A percentile compares a stretch with the other conserved stretches of the same genome.
Conservation (phyloP, 2,888 invertebrate genomes). For the Sinhomidia bicolor region DNA sequence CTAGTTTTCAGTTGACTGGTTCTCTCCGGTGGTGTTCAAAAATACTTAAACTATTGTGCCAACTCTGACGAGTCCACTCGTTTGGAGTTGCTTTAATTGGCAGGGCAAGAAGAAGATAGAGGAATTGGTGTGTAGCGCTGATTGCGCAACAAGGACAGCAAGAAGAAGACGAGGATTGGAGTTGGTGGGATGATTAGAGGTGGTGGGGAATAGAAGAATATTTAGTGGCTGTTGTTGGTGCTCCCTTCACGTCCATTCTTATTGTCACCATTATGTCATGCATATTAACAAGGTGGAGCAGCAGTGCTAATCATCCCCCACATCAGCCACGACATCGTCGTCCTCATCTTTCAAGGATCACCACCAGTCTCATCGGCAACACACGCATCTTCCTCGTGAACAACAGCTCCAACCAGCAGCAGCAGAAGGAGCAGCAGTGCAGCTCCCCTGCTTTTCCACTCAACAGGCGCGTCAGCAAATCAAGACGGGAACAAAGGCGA, state of each 20-base stretch:
- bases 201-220: not conserved
- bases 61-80: no score
- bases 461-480: not conserved
- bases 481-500: not conserved
- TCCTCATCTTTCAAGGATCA: constrained; percentile 3
- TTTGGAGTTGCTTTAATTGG: no score
- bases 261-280: constrained; percentile 45
- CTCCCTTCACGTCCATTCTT: not conserved
- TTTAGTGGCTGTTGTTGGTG: not conserved
- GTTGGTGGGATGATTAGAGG: not conserved
- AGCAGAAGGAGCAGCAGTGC: not conserved
- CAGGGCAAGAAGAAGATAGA: no score
- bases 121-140: no score
- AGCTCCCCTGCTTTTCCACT: not conserved
- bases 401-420: not conserved
- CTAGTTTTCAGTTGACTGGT: no score
- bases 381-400: not conserved
- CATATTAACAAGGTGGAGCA: constrained; percentile 49
- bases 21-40: no score
- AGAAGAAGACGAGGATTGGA: no score
- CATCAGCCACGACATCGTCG: not conserved
- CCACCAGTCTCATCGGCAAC: not conserved
- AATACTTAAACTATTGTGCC: no score
- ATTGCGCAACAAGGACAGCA: no score
- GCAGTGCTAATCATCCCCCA: constrained; percentile 35